These are phyloP conservation scores for Rhadina sibilatrix DNA, from an alignment of 2,113 vertebrate genomes.

Conservation along the genomic window DNA sequence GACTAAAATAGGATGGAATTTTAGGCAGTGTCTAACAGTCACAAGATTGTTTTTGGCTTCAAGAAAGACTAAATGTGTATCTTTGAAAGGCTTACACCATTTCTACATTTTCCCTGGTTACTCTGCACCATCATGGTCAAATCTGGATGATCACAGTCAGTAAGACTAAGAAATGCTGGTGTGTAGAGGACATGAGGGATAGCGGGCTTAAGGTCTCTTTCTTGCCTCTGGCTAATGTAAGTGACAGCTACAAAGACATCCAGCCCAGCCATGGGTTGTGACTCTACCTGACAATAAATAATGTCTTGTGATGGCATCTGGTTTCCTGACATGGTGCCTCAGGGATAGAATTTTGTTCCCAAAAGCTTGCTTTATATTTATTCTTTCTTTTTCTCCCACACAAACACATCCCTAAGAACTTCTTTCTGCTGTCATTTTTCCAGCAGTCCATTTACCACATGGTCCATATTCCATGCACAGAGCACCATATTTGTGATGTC, in stretches of 20 bases:
- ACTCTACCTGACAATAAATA: neutral
- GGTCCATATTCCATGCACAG: neutral
- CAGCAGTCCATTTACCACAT: fast-evolving
- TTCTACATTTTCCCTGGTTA: neutral
- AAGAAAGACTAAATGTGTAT: neutral
- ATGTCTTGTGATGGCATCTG: neutral
- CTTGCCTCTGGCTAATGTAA: neutral
- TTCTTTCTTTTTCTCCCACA: neutral
- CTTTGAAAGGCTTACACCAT: neutral
- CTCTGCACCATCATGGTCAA: neutral
- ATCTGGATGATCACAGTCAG: neutral
- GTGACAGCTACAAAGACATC: neutral
- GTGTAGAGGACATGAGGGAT: neutral
- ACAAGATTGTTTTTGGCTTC: neutral
- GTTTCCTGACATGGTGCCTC: neutral
- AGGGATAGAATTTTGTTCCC: neutral
- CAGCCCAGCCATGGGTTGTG: neutral
- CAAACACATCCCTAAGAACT: neutral
- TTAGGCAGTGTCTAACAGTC: neutral
- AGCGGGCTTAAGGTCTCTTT: neutral
- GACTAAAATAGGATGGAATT: neutral
- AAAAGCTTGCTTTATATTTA: neutral
- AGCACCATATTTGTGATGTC: neutral
- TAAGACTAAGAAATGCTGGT: neutral
- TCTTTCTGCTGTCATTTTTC: neutral